Base-by-base conservation (phyloP, 1,140 invertebrate species). In the Heliconius congener region DNA sequence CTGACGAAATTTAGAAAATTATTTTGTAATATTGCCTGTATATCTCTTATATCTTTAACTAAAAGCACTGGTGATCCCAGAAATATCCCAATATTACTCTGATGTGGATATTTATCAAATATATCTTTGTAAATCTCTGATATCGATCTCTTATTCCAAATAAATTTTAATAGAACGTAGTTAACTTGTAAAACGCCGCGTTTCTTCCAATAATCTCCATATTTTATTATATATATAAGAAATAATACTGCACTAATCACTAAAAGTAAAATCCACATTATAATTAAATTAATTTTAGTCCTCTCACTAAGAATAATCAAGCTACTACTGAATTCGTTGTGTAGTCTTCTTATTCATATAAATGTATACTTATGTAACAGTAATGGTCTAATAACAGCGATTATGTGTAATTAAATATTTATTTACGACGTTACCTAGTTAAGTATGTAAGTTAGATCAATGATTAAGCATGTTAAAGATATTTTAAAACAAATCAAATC, bases 21-120 rank as follows among this genome's bases (percentile, higher is more conserved):
- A 77, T 93, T 91, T 13, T 95, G 87, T 1, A 96, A 71, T 18
- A 96, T 93, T n/a, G 90, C 81, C 83, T 95, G 94, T 8, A 96
- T 87, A 19, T 96, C 87, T 37, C 95, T 90, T 4, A 94, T 85
- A 85, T 96, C 93, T 79, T 85, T 88, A 0, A 92, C 19, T 3
- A 91, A 75, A 4, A 92, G 46, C 2, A 84, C 81, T 19, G 88
- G 88, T 1, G 78, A 84, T 16, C 80, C 80, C 19, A 81, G 8
- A 66, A 60, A 78, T 3, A 71, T 75, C 9, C 80, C 80, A 74
- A 81, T 50, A 72, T 37, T 70, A 34, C 55, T 50, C 39, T 81
- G 30, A n/a, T 42, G 27, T n/a, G 30, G 50, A 52, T 78, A 34
- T 34, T 50, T 52, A 19, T 88, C 79, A 37, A 88, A 91, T 11